Evolutionary conservation across 2,888 invertebrate species (phyloP).

Genomic region (Leptopilina myrica): DNA sequence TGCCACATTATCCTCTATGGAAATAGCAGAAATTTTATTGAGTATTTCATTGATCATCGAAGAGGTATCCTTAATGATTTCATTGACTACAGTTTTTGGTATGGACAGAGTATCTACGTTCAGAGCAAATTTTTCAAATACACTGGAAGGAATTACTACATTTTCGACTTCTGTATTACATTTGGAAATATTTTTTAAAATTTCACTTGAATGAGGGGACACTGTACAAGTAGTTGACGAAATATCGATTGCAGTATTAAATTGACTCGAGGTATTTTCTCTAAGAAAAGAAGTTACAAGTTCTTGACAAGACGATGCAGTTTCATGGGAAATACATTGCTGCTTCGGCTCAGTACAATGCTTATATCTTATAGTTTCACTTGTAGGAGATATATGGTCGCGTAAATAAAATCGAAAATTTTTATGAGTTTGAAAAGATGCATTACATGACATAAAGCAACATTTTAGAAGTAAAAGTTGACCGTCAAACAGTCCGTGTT

Average conservation of each 20-base stretch:
- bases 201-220: not conserved
- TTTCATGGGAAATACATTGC: not conserved
- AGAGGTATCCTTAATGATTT: not conserved
- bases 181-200: not conserved
- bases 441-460: slow-evolving; percentile 4
- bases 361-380: not conserved
- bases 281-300: not conserved
- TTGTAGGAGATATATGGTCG: not conserved
- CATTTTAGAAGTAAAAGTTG: slow-evolving; percentile 13
- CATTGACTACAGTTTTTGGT: not conserved
- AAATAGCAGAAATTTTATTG: slow-evolving; percentile 12
- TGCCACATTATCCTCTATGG: not conserved
- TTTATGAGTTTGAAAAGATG: not conserved
- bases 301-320: not conserved
- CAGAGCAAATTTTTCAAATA: not conserved
- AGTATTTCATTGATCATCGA: not conserved
- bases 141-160: not conserved
- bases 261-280: not conserved
- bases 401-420: not conserved
- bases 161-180: not conserved
- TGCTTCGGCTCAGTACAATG: not conserved
- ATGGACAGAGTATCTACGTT: not conserved
- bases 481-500: slow-evolving; percentile 18
- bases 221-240: not conserved
- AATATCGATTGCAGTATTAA: not conserved